Evolutionary conservation across 2,888 invertebrate species (phyloP).

Genomic region (Melangyna quadrimaculata): DNA sequence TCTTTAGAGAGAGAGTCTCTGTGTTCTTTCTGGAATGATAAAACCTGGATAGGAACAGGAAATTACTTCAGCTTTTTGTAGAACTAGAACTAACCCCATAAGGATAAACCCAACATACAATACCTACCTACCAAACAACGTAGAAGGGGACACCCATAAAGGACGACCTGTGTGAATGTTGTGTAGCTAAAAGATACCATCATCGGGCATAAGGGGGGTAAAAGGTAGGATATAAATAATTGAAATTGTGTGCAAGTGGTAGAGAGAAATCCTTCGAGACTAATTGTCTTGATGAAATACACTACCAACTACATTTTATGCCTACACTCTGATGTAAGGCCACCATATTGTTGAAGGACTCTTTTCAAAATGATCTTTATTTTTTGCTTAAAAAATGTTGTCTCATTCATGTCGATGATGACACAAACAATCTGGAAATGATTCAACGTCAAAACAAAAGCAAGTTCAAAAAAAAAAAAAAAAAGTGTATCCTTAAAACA

Average conservation of each 20-base stretch:
- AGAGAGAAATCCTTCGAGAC: constrained; percentile 40
- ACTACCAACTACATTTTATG: constrained; percentile 2
- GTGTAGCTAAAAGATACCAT: not conserved
- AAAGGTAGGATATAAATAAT: constrained; percentile 28
- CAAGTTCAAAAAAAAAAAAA: not conserved
- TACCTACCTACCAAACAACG: not conserved
- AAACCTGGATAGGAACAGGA: constrained; percentile 13
- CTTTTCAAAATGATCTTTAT: not conserved
- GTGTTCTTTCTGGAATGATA: not conserved
- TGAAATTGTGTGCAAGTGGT: constrained; percentile 41
- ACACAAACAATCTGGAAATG: constrained; percentile 29
- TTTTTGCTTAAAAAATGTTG: not conserved
- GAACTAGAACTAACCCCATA: not conserved
- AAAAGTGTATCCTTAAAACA: constrained; percentile 16
- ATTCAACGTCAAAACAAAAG: constrained; percentile 38
- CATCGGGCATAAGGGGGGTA: not conserved
- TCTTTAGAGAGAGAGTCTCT: not conserved
- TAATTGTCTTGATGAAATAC: constrained; percentile 43
- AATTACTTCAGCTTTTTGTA: constrained; percentile 13
- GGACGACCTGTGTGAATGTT: constrained; percentile 52
- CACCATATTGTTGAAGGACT: constrained; percentile 21
- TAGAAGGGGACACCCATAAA: not conserved
- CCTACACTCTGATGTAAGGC: not conserved
- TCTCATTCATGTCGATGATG: constrained; percentile 23
- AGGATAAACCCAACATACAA: not conserved